phyloP scores from a whole-genome alignment of 2,888 invertebrate species.

The Megaustenia siamemsis region DNA sequence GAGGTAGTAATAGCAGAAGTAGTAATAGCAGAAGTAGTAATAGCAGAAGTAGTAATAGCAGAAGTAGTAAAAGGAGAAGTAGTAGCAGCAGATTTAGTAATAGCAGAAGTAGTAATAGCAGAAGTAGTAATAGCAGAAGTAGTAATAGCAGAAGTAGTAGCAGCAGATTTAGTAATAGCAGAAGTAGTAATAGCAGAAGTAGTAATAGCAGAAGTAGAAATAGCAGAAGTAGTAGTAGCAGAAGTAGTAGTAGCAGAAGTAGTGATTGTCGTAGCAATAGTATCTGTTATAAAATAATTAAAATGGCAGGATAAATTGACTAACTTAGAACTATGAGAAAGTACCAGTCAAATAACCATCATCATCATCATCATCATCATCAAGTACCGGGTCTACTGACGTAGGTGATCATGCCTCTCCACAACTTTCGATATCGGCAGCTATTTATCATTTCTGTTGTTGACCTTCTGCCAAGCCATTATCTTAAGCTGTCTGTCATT shows the following conservation, averaged over 20 bases:
- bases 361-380: too few relatives aligned
- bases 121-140: slow-evolving; percentile 31
- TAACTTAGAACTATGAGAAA: too few relatives aligned
- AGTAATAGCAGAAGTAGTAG: slow-evolving; percentile 33
- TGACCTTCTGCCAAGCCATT: too few relatives aligned
- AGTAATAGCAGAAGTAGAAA: slow-evolving; percentile 28
- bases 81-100: too few relatives aligned
- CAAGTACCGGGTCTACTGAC: too few relatives aligned
- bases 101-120: slow-evolving; percentile 8
- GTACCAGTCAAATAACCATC: too few relatives aligned
- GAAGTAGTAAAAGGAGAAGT: slow-evolving; percentile 22
- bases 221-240: slow-evolving; percentile 11
- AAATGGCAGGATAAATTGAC: too few relatives aligned
- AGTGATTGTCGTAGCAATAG: slow-evolving; percentile 17
- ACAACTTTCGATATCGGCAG: too few relatives aligned
- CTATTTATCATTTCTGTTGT: too few relatives aligned
- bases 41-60: slow-evolving; percentile 26
- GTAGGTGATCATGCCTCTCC: too few relatives aligned
- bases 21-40: slow-evolving; percentile 23
- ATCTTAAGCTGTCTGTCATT: too few relatives aligned
- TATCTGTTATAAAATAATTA: slow-evolving; percentile 8
- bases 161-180: slow-evolving; percentile 17
- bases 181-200: slow-evolving; percentile 21
- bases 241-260: slow-evolving; percentile 30
- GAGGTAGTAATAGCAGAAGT: slow-evolving; percentile 20